A percentile compares a stretch with the other conserved stretches of the same genome.
Evolutionary conservation across 1,140 invertebrate species (phyloP).

Genomic region (Ceratosolen fusciceps): DNA sequence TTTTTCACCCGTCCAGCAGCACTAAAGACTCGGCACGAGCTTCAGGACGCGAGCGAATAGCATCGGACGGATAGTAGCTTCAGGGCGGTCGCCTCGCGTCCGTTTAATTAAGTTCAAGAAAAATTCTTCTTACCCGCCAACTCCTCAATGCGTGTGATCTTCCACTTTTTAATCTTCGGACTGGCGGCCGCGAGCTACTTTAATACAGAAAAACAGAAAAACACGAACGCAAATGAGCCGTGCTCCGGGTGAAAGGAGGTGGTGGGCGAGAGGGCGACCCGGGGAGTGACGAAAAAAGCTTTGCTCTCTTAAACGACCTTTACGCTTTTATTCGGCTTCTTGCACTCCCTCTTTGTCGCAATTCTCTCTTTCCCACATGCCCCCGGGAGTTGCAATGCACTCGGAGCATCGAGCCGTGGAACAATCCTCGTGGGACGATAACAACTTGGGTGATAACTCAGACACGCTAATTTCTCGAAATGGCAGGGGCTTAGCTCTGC

Average conservation of each 20-base stretch:
- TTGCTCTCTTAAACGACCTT: neutral
- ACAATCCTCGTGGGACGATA: constrained; percentile 56
- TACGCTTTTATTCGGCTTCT: constrained; percentile 52
- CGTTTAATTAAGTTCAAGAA: constrained; percentile 64
- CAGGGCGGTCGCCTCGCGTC: neutral
- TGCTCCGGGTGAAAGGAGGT: neutral
- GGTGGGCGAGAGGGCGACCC: too few species aligned
- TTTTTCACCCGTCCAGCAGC: constrained; percentile 52
- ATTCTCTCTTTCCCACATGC: constrained; percentile 52
- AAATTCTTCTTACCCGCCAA: constrained; percentile 53
- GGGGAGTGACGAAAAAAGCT: neutral
- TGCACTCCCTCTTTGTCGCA: constrained; percentile 38
- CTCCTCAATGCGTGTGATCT: constrained; percentile 37
- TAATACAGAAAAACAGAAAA: neutral
- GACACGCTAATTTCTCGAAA: constrained; percentile 52
- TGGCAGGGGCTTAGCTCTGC: neutral
- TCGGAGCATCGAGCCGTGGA: constrained; percentile 31
- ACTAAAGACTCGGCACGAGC: too few species aligned
- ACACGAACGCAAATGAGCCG: constrained; percentile 10
- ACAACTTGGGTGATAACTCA: constrained; percentile 57
- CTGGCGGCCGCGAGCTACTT: neutral
- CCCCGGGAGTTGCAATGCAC: constrained; percentile 49
- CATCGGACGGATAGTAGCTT: neutral
- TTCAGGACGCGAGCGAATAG: constrained; percentile 22
- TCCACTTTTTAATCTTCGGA: constrained; percentile 31